Evolutionary conservation across 2,888 invertebrate genomes (phyloP), one percentile per base, ranked within the genome.

Genomic region (Norana najaformis): DNA sequence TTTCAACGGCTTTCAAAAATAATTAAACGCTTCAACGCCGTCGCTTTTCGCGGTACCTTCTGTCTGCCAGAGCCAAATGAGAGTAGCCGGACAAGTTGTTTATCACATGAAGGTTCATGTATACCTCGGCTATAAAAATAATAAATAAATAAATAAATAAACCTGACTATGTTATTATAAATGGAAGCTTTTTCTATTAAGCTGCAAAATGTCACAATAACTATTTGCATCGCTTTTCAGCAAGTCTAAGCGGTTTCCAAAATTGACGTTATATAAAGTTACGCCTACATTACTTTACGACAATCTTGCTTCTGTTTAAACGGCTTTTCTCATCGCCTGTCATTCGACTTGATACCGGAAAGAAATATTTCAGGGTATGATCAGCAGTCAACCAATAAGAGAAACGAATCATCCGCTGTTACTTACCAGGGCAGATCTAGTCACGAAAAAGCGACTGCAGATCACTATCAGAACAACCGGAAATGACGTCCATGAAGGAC

Each of bases 401-500:
- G n/a, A 30, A 69, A n/a, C 13, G 11, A 13, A 30, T n/a, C n/a
- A n/a, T n/a, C n/a, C 69, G 69, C 30, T n/a, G 30, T n/a, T 16
- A n/a, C 69, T 47, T 69, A 1, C 69, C 47, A 41, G 41, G 2
- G 41, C 41, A 3, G 8, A 14, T 2, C 53, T n/a, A 69, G 69
- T 69, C 69, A 69, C 69, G 69, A 69, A 30, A n/a, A 69, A n/a
- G 30, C 69, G 69, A 69, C 30, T n/a, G 69, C 69, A 69, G n/a
- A 69, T 69, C n/a, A 69, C 11, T 69, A n/a, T 0, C 69, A 69
- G 69, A 69, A 30, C 69, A 69, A 69, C n/a, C 69, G 69, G 69
- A 69, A 69, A n/a, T 69, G 69, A 69, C 69, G 69, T n/a, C 69
- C 30, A n/a, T 69, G 69, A 69, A 69, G 69, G n/a, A 69, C 69